phyloP scores from a whole-genome alignment of 2,113 vertebrate genomes.

The Ictalurus punctatus region DNA sequence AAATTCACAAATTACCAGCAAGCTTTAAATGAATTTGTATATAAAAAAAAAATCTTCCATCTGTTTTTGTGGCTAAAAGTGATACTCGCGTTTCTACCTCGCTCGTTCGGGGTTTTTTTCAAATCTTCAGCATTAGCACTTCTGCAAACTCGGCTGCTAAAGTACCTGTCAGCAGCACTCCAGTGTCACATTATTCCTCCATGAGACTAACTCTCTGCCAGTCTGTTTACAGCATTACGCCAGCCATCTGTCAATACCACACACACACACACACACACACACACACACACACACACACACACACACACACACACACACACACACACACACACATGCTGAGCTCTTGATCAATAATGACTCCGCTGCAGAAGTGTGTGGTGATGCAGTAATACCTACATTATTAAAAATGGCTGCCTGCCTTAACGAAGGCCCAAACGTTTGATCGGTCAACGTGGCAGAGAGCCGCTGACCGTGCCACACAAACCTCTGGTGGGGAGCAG shows the following conservation, averaged over 20 bases:
- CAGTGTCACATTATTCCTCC: conserved; percentile 41
- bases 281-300: conserved; percentile 13
- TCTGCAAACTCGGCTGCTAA: conserved; percentile 26
- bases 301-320: conserved; percentile 24
- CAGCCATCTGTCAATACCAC: conserved; percentile 39
- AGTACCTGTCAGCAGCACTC: conserved; percentile 41
- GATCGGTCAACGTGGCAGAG: neutral
- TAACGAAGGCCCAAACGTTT: conserved; percentile 26
- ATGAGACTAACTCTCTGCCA: conserved; percentile 33
- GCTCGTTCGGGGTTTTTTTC: neutral
- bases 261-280: conserved; percentile 20
- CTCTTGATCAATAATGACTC: conserved; percentile 45
- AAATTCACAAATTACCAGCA: neutral
- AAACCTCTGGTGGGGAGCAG: neutral
- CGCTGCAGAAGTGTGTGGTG: conserved; percentile 3
- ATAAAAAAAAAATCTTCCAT: neutral
- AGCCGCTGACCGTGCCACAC: neutral
- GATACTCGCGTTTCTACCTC: neutral
- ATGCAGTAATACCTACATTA: conserved; percentile 39
- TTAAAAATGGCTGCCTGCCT: conserved; percentile 36
- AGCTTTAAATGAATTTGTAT: neutral
- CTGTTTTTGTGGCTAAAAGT: neutral
- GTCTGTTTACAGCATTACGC: conserved; percentile 31
- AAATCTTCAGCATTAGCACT: conserved; percentile 18
- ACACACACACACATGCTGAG: conserved; percentile 9